Conservation (phyloP, 2,797 vertebrate species). For the Gallinago nigripennis region DNA sequence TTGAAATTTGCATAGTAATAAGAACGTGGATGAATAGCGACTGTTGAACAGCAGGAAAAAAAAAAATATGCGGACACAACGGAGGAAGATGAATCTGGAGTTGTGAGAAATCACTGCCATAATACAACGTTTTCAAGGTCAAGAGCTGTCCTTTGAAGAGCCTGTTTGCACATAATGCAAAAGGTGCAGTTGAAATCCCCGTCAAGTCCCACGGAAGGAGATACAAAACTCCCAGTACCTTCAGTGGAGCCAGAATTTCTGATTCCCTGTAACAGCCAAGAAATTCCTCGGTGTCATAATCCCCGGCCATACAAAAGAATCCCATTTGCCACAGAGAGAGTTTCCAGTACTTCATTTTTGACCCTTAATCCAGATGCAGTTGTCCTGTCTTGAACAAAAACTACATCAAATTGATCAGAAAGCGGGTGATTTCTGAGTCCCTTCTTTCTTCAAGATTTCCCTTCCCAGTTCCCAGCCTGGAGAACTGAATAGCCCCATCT, state of each 20-base stretch:
- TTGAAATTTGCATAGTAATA: constrained; percentile 71
- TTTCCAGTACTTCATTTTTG: not conserved
- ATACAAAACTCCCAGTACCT: not conserved
- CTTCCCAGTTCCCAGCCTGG: not conserved
- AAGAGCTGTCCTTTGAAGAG: not conserved
- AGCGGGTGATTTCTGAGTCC: not conserved
- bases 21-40: constrained; percentile 27
- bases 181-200: not conserved
- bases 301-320: not conserved
- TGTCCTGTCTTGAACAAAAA: not conserved
- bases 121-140: constrained; percentile 23
- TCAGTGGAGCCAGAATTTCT: not conserved
- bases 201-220: not conserved
- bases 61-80: not conserved
- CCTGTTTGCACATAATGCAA: not conserved
- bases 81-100: constrained; percentile 2
- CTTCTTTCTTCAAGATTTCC: not conserved
- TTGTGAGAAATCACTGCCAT: constrained; percentile 8
- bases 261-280: not conserved
- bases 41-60: not conserved
- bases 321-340: not conserved
- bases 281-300: not conserved
- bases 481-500: not conserved
- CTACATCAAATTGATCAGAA: not conserved
- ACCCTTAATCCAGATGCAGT: not conserved